These are phyloP conservation scores for Ernsta delagoae DNA, from an alignment of 2,888 invertebrate species.

Conservation along the genomic window DNA sequence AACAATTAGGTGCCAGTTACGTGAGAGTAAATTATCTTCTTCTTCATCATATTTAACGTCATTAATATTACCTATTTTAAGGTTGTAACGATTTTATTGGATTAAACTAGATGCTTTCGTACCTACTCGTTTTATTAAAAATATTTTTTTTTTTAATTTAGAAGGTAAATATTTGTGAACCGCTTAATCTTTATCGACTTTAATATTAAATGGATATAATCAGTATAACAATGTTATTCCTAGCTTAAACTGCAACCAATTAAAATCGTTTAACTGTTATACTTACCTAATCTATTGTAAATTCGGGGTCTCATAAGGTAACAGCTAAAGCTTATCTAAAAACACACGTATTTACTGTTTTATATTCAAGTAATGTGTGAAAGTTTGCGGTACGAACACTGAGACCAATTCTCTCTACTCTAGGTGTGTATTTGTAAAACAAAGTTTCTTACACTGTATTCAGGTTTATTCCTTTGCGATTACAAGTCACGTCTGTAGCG, in stretches of 20 bases:
- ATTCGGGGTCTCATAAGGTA: not conserved
- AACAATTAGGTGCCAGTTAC: not conserved
- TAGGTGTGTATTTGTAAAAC: not conserved
- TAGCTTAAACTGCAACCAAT: not conserved
- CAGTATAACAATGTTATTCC: no score
- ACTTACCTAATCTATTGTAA: not conserved
- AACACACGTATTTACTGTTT: not conserved
- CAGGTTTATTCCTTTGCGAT: not conserved
- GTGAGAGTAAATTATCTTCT: not conserved
- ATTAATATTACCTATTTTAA: no score
- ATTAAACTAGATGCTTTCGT: no score
- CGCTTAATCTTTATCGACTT: no score
- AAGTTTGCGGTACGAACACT: slow-evolving; percentile 8
- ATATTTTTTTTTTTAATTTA: no score
- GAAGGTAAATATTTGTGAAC: no score
- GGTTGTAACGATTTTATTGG: no score
- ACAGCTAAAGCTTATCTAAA: not conserved
- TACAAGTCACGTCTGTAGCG: slow-evolving; percentile 21
- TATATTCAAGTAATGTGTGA: not conserved
- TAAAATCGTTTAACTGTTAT: not conserved
- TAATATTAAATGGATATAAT: no score
- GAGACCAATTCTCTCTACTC: not conserved
- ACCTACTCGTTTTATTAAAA: no score
- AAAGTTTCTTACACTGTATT: slow-evolving; percentile 1
- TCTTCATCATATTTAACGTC: not conserved